Percentiles rank a stretch among this genome's conserved stretches.
Evolutionary conservation across 2,797 vertebrate species (phyloP).

Genomic region (Chloroceryle inda): DNA sequence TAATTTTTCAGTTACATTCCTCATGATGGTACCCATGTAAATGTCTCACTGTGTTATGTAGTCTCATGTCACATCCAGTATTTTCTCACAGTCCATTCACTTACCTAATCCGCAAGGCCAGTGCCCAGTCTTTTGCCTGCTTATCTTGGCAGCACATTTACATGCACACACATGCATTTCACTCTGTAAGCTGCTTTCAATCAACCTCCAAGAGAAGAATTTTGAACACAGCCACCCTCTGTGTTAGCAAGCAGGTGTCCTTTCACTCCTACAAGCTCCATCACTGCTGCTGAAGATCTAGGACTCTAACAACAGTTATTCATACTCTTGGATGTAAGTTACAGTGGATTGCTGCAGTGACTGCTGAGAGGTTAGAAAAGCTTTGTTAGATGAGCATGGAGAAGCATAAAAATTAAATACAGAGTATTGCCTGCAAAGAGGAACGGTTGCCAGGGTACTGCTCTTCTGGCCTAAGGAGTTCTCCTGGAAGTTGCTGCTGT

Average conservation of each 20-base stretch:
- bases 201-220: not conserved
- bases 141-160: not conserved
- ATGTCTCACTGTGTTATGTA: not conserved
- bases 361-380: not conserved
- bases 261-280: not conserved
- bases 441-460: not conserved
- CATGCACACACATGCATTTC: accelerated
- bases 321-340: not conserved
- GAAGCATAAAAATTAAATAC: not conserved
- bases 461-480: not conserved
- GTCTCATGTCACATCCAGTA: not conserved
- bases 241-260: not conserved
- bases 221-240: not conserved
- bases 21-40: not conserved
- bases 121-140: not conserved
- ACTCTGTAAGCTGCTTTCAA: not conserved
- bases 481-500: not conserved
- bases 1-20: not conserved
- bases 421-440: not conserved
- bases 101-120: not conserved
- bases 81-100: not conserved
- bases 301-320: not conserved
- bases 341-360: not conserved
- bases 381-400: not conserved
- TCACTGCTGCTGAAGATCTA: not conserved